Evolutionary conservation across 2,888 invertebrate species (phyloP).

Genomic region (Euzetes globulus): DNA sequence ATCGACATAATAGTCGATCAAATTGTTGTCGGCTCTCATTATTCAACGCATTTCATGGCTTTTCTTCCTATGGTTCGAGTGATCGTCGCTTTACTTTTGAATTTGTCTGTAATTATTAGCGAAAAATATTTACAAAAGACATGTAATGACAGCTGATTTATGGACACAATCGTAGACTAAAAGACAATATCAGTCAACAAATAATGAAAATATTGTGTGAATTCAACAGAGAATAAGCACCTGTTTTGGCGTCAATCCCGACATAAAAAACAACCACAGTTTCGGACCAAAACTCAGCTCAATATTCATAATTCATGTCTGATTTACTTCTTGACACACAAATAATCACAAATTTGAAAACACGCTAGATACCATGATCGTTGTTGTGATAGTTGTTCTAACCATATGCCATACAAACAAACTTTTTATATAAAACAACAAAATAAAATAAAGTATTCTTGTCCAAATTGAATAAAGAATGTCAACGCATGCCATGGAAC

Average conservation of each 20-base stretch:
- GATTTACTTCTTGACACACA: too few species aligned
- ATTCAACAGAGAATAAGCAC: not conserved
- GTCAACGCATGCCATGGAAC: not conserved
- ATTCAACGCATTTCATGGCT: not conserved
- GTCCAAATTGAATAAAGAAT: not conserved
- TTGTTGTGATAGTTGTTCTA: not conserved
- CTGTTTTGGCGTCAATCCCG: not conserved
- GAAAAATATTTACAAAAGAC: not conserved
- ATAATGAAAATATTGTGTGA: not conserved
- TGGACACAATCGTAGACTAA: not conserved
- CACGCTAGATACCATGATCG: too few species aligned
- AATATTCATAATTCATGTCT: not conserved
- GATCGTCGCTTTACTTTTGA: not conserved
- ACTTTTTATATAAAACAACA: not conserved
- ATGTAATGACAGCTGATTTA: constrained; percentile 16
- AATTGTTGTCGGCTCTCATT: too few species aligned
- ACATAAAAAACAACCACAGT: too few species aligned
- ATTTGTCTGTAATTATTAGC: not conserved
- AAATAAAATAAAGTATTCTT: not conserved
- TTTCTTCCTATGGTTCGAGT: not conserved
- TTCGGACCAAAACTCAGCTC: too few species aligned
- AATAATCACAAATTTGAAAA: too few species aligned
- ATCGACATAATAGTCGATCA: too few species aligned
- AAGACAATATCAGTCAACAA: not conserved
- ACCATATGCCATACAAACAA: not conserved